These are phyloP conservation scores for Leptopterna dolabrata DNA, from an alignment of 2,888 invertebrate genomes.

Conservation along the genomic window DNA sequence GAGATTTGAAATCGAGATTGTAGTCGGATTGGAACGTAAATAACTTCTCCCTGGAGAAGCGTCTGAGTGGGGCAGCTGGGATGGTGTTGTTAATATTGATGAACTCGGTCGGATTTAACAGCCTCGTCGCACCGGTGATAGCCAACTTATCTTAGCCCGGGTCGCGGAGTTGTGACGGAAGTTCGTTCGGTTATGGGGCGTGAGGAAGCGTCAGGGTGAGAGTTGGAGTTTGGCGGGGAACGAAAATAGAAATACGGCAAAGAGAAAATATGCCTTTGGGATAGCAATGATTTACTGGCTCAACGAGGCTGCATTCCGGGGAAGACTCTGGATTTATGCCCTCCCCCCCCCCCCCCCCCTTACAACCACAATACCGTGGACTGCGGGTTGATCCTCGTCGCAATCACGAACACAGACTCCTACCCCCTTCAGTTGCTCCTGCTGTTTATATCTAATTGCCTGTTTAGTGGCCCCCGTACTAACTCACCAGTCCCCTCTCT, in stretches of 20 bases:
- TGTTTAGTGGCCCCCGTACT: not conserved
- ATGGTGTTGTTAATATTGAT: not conserved
- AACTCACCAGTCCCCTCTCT: constrained; percentile 28
- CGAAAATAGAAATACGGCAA: constrained; percentile 32
- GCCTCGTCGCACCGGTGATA: not conserved
- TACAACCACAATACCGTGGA: not conserved
- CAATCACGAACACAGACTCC: not conserved
- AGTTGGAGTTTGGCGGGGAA: not conserved
- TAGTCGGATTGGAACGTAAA: not conserved
- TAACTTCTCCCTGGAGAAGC: not conserved
- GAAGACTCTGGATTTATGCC: constrained; percentile 6
- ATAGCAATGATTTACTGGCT: not conserved
- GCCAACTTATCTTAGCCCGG: not conserved
- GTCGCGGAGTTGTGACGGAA: not conserved
- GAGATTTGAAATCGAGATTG: not conserved
- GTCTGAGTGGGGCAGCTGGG: not conserved
- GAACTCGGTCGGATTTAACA: not conserved
- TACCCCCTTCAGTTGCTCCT: not conserved
- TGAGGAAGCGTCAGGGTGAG: not conserved
- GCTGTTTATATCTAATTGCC: constrained; percentile 11
- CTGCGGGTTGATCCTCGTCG: not conserved
- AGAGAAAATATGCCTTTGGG: constrained; percentile 18
- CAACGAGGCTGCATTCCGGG: constrained; percentile 9
- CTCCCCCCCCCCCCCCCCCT: not conserved
- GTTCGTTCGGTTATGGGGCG: not conserved